Base-by-base conservation (phyloP, 2,797 vertebrate genomes). In the Cynopterus sphinx region DNA sequence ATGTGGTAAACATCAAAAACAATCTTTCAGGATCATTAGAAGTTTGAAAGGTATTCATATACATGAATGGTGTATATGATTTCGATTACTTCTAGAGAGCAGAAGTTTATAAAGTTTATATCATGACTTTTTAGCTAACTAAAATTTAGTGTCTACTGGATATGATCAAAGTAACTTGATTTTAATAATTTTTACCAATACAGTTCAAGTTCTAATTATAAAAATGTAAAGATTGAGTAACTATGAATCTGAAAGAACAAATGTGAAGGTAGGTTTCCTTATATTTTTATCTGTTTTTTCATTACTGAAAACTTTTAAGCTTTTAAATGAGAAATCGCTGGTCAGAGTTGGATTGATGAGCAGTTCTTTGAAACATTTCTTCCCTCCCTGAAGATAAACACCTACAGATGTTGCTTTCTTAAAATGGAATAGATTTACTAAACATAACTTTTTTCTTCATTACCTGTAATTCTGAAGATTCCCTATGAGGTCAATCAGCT, bases 261-360 rank as follows among this genome's bases (percentile, higher is more conserved):
- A 86, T 73, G 39, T 77, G 17, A 91, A 59, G 71, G 67, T 91
- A 91, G 83, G n/a, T 94, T 82, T 94, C 6, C 39, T 90, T 95
- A 28, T 7, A 16, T 70, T 95, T 84, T 71, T 77, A 21, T 41
- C 15, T 49, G 0, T 70, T 74, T 92, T 78, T 61, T 59, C 22
- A 6, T 90, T 43, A 59, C 22, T 85, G 22, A 75, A 81, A 93
- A 49, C 53, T 63, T 70, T 70, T 46, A 75, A 46, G 19, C 28
- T 46, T 85, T 77, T 57, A 91, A 51, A 28, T 83, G 49, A 92
- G 68, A 87, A 94, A 75, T 87, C 31, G 12, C 33, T 95, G 17
- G 33, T 81, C 17, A 55, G 12, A 11, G 5, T 43, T 88, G 82
- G 65, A 83, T 90, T 68, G 78, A 36, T 68, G 49, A 87, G 9